Base-by-base conservation (phyloP, 2,797 vertebrate genomes). In the Fringilla coelebs region DNA sequence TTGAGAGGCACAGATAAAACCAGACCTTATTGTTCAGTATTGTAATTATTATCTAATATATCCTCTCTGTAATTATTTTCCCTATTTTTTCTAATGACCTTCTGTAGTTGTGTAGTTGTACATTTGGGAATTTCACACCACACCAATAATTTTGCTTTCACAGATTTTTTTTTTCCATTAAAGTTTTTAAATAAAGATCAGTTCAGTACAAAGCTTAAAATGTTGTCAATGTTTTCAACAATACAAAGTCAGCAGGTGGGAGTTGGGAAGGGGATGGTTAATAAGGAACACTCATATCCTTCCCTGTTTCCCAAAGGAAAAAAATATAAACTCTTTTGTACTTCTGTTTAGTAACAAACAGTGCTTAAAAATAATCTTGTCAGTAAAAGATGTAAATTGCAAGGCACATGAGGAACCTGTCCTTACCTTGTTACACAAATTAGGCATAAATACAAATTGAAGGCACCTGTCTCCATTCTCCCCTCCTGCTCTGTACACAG, bases 141-240 rank as follows among this genome's bases (percentile, higher is more conserved):
- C 93, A 90, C 31, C 61, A 81, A 32, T 5, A 1, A 0, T 72
- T 93, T 94, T 78, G 51, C 8, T 89, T 96, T 95, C 78, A 52
- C 25, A 85, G 16, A 34, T 68, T 78, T 58, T 34, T 78, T 74
- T 74, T 95, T 82, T 66, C 11, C 32, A 84, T 49, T 88, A 46
- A 75, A 19, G 24, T 79, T 91, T 91, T 93, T 72, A 91, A 95
- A 94, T 90, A 88, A 83, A 29, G 63, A 79, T 96, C 94, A 96
- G 91, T 94, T 95, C 88, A 94, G 62, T 94, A 95, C 70, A 96
- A 94, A 94, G 93, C 74, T 89, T 95, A 84, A 95, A 94, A 96
- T 63, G 70, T 96, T 75, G 52, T 89, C 92, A 94, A 86, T 83
- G 36, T 93, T 96, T 92, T 78, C 85, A 92, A 77, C 60, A 54